Base-by-base conservation (phyloP, 2,797 vertebrate species). In the Sebastes kiyomatsui region DNA sequence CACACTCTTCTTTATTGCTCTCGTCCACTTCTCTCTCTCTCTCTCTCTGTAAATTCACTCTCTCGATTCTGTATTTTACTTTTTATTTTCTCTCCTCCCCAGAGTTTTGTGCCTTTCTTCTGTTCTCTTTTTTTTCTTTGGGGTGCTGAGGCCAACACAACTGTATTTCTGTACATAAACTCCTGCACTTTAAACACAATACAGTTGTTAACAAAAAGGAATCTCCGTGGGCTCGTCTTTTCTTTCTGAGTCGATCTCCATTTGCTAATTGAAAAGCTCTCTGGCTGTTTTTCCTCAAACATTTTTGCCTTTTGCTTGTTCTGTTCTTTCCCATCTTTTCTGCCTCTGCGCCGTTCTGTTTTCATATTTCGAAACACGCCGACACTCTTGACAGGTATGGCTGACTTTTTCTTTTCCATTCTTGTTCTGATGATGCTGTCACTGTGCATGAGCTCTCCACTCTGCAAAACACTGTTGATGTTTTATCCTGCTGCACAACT, bases 121-220 rank as follows among this genome's bases (percentile, higher is more conserved):
- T 95, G 90, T 94, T 95, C 94, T 96, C 87, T 54, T 54, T 54
- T 54, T 54, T 94, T 94, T 92, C 91, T 96, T 94, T 95, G 91
- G 92, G 93, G 91, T 88, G 89, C 92, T 93, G 94, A 95, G 92
- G 94, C 91, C 90, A 90, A 91, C 91, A 91, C 95, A 91, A 85
- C 71, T 94, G 94, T 97, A 97, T 96, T 97, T 97, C 95, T 97
- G 95, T 97, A 97, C 90, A 96, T 93, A 92, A 89, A 92, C 93
- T 93, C 90, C 94, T 96, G 97, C 97, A 97, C 97, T 97, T 97
- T 97, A 97, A 95, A 93, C 87, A 89, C 87, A 95, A 96, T 94
- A 94, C 95, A 94, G 89, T 93, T 95, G 94, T 72, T 94, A 78
- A 88, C 58, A 72, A 90, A 91, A 92, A 72, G 30, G 6, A 6